Percentiles rank a stretch among this genome's conserved stretches.
Conservation (phyloP, 2,113 vertebrate genomes). For the Spizaetus ornatus region DNA sequence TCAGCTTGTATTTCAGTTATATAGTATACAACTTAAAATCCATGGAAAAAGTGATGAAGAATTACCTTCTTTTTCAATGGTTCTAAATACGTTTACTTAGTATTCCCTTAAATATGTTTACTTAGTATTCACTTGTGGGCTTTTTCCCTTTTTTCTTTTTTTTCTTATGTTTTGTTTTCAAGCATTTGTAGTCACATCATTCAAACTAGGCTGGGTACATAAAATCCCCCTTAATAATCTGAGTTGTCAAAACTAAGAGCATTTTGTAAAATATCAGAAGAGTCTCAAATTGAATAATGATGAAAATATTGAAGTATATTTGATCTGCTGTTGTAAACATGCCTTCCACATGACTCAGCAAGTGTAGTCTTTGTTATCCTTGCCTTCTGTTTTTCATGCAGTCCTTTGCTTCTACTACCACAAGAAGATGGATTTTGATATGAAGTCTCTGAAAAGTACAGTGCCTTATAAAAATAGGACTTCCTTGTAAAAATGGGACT, state of each 20-base stretch:
- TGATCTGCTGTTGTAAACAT: background rate
- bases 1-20: background rate
- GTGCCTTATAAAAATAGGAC: background rate
- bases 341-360: background rate
- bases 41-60: background rate
- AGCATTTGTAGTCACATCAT: constrained; percentile 1
- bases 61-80: background rate
- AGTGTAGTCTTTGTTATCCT: background rate
- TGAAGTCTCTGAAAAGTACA: background rate
- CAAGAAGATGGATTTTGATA: background rate
- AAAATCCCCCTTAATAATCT: constrained; percentile 11
- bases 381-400: constrained; percentile 10
- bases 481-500: background rate
- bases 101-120: background rate
- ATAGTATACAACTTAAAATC: background rate
- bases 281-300: background rate
- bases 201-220: background rate
- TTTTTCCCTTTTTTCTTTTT: background rate
- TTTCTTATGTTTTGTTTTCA: background rate
- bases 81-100: constrained; percentile 5
- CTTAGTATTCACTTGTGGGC: background rate
- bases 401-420: background rate
- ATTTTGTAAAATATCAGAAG: constrained; percentile 12
- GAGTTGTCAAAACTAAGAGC: constrained; percentile 3
- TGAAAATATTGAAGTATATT: constrained; percentile 29